phyloP scores from a whole-genome alignment of 1,140 invertebrate genomes.

The Lordiphosa mommai region DNA sequence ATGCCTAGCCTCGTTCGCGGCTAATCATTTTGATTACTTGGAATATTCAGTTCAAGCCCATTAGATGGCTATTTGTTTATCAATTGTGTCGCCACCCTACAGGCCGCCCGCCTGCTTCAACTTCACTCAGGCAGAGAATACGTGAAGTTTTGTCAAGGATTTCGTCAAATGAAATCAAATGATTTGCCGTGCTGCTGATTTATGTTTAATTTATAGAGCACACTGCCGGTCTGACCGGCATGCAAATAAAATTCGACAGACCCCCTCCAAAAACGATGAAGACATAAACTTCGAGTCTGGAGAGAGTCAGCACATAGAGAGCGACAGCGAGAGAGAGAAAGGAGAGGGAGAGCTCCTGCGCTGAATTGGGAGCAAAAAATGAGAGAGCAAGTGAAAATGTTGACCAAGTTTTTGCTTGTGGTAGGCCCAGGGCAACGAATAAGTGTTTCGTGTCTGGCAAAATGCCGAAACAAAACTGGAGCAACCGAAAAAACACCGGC shows the following conservation, averaged over 20 bases:
- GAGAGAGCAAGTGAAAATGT: slow-evolving; percentile 2
- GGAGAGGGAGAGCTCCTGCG: slow-evolving; percentile 3
- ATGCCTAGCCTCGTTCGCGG: slow-evolving; percentile 40
- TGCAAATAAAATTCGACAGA: slow-evolving; percentile 68
- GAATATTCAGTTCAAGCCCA: slow-evolving; percentile 59
- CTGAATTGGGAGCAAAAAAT: slow-evolving; percentile 32
- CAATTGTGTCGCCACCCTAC: slow-evolving; percentile 40
- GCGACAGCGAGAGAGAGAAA: slow-evolving; percentile 1
- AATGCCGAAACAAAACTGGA: slow-evolving; percentile 37
- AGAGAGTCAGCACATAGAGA: slow-evolving; percentile 10
- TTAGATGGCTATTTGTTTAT: slow-evolving; percentile 74
- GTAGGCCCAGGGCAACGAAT: slow-evolving; percentile 39
- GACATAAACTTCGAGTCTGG: slow-evolving; percentile 53
- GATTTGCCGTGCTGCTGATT: slow-evolving; percentile 71
- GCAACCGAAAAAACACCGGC: slow-evolving; percentile 51
- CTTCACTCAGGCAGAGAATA: slow-evolving; percentile 34
- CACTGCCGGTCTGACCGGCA: slow-evolving; percentile 64
- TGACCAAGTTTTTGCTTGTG: slow-evolving; percentile 63
- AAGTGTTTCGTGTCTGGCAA: background rate
- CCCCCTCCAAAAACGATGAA: slow-evolving; percentile 47
- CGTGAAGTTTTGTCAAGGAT: slow-evolving; percentile 30
- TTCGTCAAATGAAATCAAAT: slow-evolving; percentile 70
- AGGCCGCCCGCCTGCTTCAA: slow-evolving; percentile 8
- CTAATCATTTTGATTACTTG: slow-evolving; percentile 62
- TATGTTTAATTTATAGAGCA: slow-evolving; percentile 75